phyloP scores from a whole-genome alignment of 2,888 invertebrate genomes.

The Diarsia mendica region DNA sequence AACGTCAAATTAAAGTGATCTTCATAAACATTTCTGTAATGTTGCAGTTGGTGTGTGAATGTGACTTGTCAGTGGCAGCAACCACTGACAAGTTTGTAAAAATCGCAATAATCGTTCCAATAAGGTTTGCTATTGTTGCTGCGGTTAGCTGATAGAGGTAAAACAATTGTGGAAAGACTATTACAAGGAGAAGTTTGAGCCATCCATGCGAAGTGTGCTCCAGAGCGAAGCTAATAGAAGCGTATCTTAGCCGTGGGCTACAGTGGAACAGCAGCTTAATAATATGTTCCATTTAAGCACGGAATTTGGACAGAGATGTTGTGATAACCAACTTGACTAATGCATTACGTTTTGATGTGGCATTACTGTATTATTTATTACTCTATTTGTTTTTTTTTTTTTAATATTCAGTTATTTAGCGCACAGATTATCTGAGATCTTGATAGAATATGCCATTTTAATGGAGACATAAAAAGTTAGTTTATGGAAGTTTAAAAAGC shows the following conservation, averaged over 20 bases:
- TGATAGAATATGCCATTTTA: slow-evolving; percentile 36
- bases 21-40: not conserved
- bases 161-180: not conserved
- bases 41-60: not conserved
- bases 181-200: not conserved
- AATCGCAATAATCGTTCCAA: not conserved
- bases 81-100: not conserved
- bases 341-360: slow-evolving; percentile 68
- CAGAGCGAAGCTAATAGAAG: too few species aligned
- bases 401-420: slow-evolving; percentile 40
- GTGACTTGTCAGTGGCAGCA: too few species aligned
- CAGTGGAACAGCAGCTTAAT: not conserved
- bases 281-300: slow-evolving; percentile 69
- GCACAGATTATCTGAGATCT: slow-evolving; percentile 51
- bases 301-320: slow-evolving; percentile 77
- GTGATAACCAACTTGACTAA: slow-evolving; percentile 75
- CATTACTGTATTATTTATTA: slow-evolving; percentile 65
- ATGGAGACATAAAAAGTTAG: slow-evolving; percentile 38
- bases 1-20: not conserved
- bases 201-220: not conserved
- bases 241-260: not conserved
- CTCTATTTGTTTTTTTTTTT: slow-evolving; percentile 54
- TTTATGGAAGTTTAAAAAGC: slow-evolving; percentile 20
- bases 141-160: not conserved
- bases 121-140: not conserved